Evolutionary conservation across 1,140 invertebrate species (phyloP).

Genomic region (Drosophila aff.): DNA sequence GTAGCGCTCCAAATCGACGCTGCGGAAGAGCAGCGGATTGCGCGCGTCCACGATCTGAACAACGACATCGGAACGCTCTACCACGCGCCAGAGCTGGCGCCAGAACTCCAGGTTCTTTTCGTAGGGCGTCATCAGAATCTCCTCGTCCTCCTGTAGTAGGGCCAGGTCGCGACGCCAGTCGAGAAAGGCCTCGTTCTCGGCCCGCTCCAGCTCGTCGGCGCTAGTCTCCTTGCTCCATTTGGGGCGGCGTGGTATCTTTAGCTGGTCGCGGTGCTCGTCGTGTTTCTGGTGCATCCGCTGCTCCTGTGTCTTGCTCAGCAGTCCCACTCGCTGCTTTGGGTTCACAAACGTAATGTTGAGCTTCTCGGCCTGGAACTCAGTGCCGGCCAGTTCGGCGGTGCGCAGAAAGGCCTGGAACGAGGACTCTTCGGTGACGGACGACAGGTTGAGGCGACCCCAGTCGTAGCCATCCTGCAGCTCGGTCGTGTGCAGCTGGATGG

Average conservation of each 20-base stretch:
- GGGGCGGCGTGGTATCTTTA: slow-evolving; percentile 94
- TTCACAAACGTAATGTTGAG: slow-evolving; percentile 89
- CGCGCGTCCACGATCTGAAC: slow-evolving; percentile 98
- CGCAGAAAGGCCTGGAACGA: slow-evolving; percentile 98
- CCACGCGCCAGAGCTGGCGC: slow-evolving; percentile 99
- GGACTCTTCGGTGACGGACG: slow-evolving; percentile 97
- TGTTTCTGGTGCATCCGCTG: slow-evolving; percentile 88
- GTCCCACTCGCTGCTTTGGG: slow-evolving; percentile 87
- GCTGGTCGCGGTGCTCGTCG: slow-evolving; percentile 87
- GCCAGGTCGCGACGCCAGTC: slow-evolving; percentile 95
- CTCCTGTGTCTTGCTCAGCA: slow-evolving; percentile 89
- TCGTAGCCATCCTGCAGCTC: slow-evolving; percentile 96
- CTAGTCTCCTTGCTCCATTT: slow-evolving; percentile 91
- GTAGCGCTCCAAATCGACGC: slow-evolving; percentile 97
- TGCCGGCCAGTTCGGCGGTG: slow-evolving; percentile 96
- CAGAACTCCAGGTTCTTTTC: slow-evolving; percentile 99
- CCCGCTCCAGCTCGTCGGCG: slow-evolving; percentile 90
- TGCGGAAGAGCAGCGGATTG: slow-evolving; percentile 97
- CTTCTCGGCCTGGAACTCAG: slow-evolving; percentile 96
- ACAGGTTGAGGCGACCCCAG: slow-evolving; percentile 94
- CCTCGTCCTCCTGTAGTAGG: slow-evolving; percentile 92
- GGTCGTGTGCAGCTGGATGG: slow-evolving; percentile 91
- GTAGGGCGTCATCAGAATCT: slow-evolving; percentile 96
- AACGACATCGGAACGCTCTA: slow-evolving; percentile 97
- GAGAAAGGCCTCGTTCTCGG: slow-evolving; percentile 93